Base-by-base conservation (phyloP, 1,140 invertebrate genomes). In the Melitaea cinxia region DNA sequence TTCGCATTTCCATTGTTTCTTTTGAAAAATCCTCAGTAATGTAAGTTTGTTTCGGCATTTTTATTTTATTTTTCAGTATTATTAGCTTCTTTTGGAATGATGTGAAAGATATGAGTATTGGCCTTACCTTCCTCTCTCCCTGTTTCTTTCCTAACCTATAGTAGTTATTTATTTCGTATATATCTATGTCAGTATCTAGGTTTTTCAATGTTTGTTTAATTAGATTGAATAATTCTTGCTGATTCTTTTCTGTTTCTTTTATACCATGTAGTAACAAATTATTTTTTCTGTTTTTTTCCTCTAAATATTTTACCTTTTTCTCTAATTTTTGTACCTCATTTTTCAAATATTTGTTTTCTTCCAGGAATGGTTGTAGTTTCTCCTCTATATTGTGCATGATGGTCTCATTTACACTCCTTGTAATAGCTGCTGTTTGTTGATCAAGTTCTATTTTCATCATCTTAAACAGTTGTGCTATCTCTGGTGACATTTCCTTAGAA, bases 1-100 rank as follows among this genome's bases (percentile, higher is more conserved):
- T 73, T 14, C 67, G 67, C n/a, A 53, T 6, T 65, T 64, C 55
- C 9, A 73, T 7, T 4, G 72, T 70, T 73, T 73, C 72, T 54
- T 70, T 73, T 26, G 72, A 73, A 26, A 67, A 65, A 55, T 73
- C 72, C 39, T 73, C 72, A 1, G 72, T 70, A 24, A 73, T 26
- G 58, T 61, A 70, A 17, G 56, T 70, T 37, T 62, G 30, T 14
- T 54, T 19, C 15, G 63, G 59, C 63, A 69, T 50, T 55, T 69
- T 62, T 12, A 5, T 49, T 67, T 70, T 70, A 23, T 64, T 73
- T 66, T 65, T 60, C 45, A 73, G 10, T 24, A 66, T 57, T 58
- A 57, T 54, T 53, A 53, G 14, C 23, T 68, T 72, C 30, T 61
- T 72, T 42, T 62, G 53, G 28, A 53, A 61, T 33, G 70, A 61